phyloP scores from a whole-genome alignment of 2,797 vertebrate species.

The Peromyscus aztecus region DNA sequence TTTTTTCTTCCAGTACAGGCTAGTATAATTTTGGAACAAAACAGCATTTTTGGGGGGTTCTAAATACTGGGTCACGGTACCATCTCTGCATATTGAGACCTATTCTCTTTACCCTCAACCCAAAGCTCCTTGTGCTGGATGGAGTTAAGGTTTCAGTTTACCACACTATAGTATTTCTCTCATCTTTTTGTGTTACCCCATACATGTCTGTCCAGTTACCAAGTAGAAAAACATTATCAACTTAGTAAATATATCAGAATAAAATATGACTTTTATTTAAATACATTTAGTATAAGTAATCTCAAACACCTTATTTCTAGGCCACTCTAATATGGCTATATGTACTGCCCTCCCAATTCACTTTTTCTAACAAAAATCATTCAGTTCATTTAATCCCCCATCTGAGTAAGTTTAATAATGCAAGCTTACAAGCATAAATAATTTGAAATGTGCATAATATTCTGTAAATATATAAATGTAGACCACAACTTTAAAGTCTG shows the following conservation, averaged over 20 bases:
- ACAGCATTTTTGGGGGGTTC: neutral
- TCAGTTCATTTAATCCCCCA: neutral
- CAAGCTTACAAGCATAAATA: neutral
- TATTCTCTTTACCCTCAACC: neutral
- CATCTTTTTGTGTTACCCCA: neutral
- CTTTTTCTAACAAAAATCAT: neutral
- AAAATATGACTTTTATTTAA: conserved; percentile 58
- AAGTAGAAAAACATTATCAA: conserved; percentile 21
- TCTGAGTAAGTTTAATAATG: conserved; percentile 1
- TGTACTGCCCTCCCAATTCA: neutral
- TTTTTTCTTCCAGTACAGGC: neutral
- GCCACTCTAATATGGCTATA: neutral
- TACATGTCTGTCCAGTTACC: neutral
- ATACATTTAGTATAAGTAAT: neutral
- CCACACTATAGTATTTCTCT: neutral
- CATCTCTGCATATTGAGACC: fast-evolving
- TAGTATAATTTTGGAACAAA: neutral
- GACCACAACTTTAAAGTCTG: neutral
- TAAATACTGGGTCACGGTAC: fast-evolving
- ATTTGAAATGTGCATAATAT: conserved; percentile 1
- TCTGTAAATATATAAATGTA: conserved; percentile 2
- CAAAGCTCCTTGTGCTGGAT: neutral
- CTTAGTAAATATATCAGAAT: conserved; percentile 6
- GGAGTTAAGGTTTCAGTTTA: neutral
- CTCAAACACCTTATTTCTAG: conserved; percentile 8